Conservation (phyloP, 2,113 vertebrate genomes). For the Nestor notabilis region DNA sequence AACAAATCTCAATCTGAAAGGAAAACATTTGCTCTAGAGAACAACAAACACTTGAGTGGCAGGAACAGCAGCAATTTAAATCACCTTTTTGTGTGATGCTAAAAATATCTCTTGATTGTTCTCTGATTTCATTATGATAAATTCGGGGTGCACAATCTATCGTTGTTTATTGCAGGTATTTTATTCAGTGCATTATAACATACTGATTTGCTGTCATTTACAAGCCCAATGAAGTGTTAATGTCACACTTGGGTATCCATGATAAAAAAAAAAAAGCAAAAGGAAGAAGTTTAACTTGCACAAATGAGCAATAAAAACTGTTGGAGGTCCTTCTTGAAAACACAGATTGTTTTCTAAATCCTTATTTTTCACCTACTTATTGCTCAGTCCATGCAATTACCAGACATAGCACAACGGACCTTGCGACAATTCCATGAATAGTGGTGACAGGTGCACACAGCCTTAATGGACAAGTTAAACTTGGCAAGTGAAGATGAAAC, state of each 20-base stretch:
- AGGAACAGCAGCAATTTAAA: neutral
- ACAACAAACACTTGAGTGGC: neutral
- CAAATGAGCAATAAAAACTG: slow-evolving; percentile 18
- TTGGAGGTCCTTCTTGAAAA: neutral
- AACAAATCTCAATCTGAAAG: neutral
- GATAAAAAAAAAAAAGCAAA: neutral
- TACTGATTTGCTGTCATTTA: neutral
- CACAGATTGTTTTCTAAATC: neutral
- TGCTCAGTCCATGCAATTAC: neutral
- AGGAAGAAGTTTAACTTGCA: neutral
- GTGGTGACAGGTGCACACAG: neutral
- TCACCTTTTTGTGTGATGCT: neutral
- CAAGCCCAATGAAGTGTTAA: neutral
- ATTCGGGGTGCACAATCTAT: neutral
- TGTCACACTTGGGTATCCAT: neutral
- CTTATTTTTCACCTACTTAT: neutral
- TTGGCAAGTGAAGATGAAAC: neutral
- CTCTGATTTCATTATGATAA: neutral
- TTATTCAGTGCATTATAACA: neutral
- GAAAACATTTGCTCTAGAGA: neutral
- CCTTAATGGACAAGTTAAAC: neutral
- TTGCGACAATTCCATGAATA: neutral
- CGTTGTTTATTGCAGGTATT: neutral
- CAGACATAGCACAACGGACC: neutral
- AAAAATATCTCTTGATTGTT: neutral